Evolutionary conservation across 2,888 invertebrate species (phyloP).

Genomic region (Halocaridina rubra): DNA sequence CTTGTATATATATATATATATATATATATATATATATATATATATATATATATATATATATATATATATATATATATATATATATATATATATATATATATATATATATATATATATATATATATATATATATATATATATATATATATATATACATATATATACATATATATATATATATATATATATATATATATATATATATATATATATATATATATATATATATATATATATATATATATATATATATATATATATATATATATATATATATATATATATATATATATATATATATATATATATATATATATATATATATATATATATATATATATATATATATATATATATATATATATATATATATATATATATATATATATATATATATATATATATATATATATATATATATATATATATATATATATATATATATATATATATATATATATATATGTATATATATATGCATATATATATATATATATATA

Average conservation of each 20-base stretch:
- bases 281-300: not conserved
- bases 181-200: not conserved
- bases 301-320: not conserved
- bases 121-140: not conserved
- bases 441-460: slow-evolving; percentile 7
- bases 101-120: not conserved
- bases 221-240: not conserved
- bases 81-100: slow-evolving; percentile 8
- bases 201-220: not conserved
- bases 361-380: not conserved
- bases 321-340: not conserved
- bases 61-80: slow-evolving; percentile 8
- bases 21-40: slow-evolving; percentile 8
- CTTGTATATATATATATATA: not conserved
- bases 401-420: not conserved
- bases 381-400: not conserved
- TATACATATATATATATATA: slow-evolving; percentile 8
- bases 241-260: not conserved
- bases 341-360: not conserved
- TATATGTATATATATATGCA: not conserved
- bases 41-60: slow-evolving; percentile 11
- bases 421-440: slow-evolving; percentile 11
- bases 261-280: not conserved
- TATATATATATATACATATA: not conserved
- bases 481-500: not conserved